Conservation (phyloP, 2,113 vertebrate genomes). For the Oryzias woworae region DNA sequence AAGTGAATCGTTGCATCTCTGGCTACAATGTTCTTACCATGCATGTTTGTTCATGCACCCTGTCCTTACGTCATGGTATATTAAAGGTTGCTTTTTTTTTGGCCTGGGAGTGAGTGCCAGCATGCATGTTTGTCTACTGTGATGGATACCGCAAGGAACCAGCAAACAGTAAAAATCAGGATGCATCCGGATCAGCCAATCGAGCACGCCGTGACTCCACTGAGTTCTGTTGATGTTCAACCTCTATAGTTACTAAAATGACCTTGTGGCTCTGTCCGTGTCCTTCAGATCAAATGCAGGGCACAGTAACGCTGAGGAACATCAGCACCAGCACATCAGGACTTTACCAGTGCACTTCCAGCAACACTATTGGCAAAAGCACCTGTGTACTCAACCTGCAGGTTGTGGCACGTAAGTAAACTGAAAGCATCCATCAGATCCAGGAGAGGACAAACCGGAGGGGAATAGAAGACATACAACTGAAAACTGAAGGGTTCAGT, state of each 20-base stretch:
- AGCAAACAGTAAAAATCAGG: neutral
- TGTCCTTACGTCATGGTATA: too few species aligned
- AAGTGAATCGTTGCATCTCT: too few species aligned
- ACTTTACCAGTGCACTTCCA: conserved; percentile 93
- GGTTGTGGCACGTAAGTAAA: conserved; percentile 90
- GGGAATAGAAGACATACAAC: too few species aligned
- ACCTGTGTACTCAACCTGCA: conserved; percentile 95
- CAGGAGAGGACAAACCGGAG: too few species aligned
- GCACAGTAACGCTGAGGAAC: conserved; percentile 92
- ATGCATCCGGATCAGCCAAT: neutral
- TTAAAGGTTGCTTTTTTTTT: too few species aligned
- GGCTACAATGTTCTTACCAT: too few species aligned
- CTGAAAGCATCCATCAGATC: neutral
- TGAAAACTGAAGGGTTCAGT: neutral
- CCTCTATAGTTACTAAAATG: conserved; percentile 9
- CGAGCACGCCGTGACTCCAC: too few species aligned
- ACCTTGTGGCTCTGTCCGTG: conserved; percentile 26
- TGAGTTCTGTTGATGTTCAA: neutral
- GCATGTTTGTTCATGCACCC: too few species aligned
- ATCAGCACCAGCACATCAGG: conserved; percentile 91
- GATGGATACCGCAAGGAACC: neutral
- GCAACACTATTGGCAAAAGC: conserved; percentile 93
- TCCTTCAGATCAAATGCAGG: conserved; percentile 92
- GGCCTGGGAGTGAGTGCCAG: neutral
- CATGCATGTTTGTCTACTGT: neutral